Percentiles rank a stretch among this genome's conserved stretches.
These are phyloP conservation scores for Drosophila orosa DNA, from an alignment of 1,140 invertebrate genomes.

Conservation along the genomic window DNA sequence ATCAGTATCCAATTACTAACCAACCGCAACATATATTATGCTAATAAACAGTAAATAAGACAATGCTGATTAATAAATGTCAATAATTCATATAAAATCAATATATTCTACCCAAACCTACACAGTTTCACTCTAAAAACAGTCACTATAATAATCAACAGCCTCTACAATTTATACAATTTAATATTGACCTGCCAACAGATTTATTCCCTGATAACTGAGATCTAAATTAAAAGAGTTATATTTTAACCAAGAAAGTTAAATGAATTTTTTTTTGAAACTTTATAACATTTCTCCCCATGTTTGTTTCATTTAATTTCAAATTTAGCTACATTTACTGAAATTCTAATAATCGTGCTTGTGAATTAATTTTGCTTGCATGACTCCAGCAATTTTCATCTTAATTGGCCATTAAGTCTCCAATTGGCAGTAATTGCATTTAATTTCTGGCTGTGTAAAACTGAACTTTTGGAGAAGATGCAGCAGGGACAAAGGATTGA, in stretches of 20 bases:
- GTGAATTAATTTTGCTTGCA: constrained; percentile 13
- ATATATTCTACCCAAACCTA: too few species aligned
- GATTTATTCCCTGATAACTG: too few species aligned
- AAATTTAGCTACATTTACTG: not conserved
- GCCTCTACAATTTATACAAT: too few species aligned
- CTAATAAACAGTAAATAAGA: too few species aligned
- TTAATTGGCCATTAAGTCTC: constrained; percentile 17
- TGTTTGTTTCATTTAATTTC: not conserved
- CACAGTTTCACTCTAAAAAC: too few species aligned
- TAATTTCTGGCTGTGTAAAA: constrained; percentile 22
- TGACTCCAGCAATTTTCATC: constrained; percentile 12
- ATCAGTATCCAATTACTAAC: too few species aligned
- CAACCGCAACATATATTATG: too few species aligned
- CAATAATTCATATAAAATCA: too few species aligned
- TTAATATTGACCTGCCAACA: too few species aligned
- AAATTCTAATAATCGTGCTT: constrained; percentile 2
- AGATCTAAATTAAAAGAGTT: not conserved
- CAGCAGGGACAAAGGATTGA: constrained; percentile 26
- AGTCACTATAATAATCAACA: too few species aligned
- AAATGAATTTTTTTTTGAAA: too few species aligned
- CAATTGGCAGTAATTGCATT: constrained; percentile 17
- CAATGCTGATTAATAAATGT: too few species aligned
- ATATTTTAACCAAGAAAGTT: not conserved
- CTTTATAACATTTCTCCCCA: not conserved
- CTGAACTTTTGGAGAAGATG: not conserved